Evolutionary conservation across 1,140 invertebrate genomes (phyloP).

Genomic region (Drosophila miranda): DNA sequence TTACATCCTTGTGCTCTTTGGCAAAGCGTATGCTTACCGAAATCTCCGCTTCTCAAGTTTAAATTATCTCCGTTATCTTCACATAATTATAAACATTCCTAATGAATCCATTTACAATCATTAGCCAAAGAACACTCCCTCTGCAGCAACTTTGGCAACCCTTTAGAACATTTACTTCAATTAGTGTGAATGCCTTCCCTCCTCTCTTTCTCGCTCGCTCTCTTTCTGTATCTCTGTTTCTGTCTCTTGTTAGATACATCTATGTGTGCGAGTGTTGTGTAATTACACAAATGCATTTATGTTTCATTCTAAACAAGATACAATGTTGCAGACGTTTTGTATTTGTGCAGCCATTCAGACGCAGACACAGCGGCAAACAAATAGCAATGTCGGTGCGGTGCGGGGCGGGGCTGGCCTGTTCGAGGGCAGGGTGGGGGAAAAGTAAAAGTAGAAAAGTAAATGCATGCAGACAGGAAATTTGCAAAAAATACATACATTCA

Average conservation of each 20-base stretch:
- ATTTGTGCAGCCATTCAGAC: slow-evolving; percentile 76
- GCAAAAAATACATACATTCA: slow-evolving; percentile 50
- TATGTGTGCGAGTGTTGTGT: slow-evolving; percentile 57
- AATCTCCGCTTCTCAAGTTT: slow-evolving; percentile 4
- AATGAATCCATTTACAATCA: slow-evolving; percentile 55
- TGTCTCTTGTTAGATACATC: slow-evolving; percentile 39
- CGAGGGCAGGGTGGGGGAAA: background rate
- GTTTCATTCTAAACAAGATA: slow-evolving; percentile 53
- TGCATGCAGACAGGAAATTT: slow-evolving; percentile 57
- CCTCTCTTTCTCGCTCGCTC: background rate
- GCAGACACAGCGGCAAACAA: slow-evolving; percentile 33
- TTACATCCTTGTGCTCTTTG: background rate
- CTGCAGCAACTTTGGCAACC: slow-evolving; percentile 43
- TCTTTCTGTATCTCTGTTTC: background rate
- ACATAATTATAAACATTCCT: slow-evolving; percentile 30
- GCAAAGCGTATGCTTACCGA: too few relatives aligned
- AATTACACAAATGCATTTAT: slow-evolving; percentile 78
- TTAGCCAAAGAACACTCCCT: slow-evolving; percentile 35
- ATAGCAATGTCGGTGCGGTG: background rate
- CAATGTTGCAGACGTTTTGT: slow-evolving; percentile 68
- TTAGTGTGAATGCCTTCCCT: slow-evolving; percentile 27
- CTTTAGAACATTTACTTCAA: slow-evolving; percentile 65
- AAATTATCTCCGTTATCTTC: background rate
- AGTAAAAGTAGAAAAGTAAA: slow-evolving; percentile 50
- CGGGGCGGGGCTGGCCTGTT: background rate